Conservation (phyloP, 2,113 vertebrate species). For the Carollia perspicillata region DNA sequence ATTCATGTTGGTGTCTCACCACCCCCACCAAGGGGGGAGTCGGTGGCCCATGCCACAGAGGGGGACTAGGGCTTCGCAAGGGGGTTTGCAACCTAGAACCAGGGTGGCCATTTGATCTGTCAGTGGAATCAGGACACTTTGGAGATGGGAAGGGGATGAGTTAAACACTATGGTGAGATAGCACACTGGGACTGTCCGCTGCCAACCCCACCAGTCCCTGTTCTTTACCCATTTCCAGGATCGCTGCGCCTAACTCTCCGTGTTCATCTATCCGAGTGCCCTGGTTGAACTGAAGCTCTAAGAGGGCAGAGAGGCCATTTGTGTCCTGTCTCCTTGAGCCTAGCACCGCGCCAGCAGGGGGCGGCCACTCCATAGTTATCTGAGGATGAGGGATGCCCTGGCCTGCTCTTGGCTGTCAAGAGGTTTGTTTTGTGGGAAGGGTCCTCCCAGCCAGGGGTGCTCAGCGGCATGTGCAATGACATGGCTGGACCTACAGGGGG, state of each 20-base stretch:
- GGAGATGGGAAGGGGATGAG: not conserved
- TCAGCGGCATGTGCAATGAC: not conserved
- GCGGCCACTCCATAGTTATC: not conserved
- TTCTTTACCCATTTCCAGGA: not conserved
- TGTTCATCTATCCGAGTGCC: rapidly evolving
- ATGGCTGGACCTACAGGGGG: not conserved
- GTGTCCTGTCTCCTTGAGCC: not conserved
- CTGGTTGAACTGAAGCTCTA: not conserved
- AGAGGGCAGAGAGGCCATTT: not conserved
- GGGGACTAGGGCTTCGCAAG: not conserved
- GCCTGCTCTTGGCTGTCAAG: not conserved
- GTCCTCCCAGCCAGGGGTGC: rapidly evolving
- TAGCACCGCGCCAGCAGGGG: rapidly evolving
- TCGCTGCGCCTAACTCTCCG: rapidly evolving
- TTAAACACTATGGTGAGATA: not conserved
- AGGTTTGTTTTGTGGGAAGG: not conserved
- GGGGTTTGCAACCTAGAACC: rapidly evolving
- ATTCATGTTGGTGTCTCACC: too few species aligned
- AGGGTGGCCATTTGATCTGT: not conserved
- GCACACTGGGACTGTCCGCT: not conserved
- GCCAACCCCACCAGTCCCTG: not conserved
- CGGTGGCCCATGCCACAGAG: not conserved
- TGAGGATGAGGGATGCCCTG: not conserved
- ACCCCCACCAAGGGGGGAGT: not conserved
- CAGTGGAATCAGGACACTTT: not conserved